Evolutionary conservation across 2,113 vertebrate species (phyloP).

Genomic region (Pedionomus torquatus): DNA sequence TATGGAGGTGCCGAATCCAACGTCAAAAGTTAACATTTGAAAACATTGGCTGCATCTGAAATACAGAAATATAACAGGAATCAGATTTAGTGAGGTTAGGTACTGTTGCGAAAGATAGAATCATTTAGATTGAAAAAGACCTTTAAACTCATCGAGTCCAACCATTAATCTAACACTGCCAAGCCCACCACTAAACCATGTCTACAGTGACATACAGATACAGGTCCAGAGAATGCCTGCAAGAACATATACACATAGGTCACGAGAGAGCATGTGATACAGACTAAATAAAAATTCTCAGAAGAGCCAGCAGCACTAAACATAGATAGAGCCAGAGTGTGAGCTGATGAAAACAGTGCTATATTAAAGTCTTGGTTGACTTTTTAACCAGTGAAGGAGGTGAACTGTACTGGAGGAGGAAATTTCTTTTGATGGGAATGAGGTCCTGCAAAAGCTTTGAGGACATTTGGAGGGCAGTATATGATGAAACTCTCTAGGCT

Average conservation of each 20-base stretch:
- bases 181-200: neutral
- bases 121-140: neutral
- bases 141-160: neutral
- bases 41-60: conserved; percentile 91
- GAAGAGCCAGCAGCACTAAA: neutral
- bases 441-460: neutral
- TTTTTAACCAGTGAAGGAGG: neutral
- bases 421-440: neutral
- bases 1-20: conserved; percentile 76
- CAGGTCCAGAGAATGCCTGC: neutral
- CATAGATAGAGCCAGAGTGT: neutral
- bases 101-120: neutral
- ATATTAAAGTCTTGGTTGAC: neutral
- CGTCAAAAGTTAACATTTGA: conserved; percentile 91
- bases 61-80: neutral
- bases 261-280: neutral
- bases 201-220: neutral
- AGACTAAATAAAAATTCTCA: neutral
- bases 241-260: neutral
- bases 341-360: neutral
- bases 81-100: neutral
- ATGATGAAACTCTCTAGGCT: neutral
- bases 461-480: neutral
- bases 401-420: neutral
- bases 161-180: neutral